Evolutionary conservation across 2,113 vertebrate genomes (phyloP), one percentile per base, ranked within the genome.

Genomic region (Gymnarchus niloticus): DNA sequence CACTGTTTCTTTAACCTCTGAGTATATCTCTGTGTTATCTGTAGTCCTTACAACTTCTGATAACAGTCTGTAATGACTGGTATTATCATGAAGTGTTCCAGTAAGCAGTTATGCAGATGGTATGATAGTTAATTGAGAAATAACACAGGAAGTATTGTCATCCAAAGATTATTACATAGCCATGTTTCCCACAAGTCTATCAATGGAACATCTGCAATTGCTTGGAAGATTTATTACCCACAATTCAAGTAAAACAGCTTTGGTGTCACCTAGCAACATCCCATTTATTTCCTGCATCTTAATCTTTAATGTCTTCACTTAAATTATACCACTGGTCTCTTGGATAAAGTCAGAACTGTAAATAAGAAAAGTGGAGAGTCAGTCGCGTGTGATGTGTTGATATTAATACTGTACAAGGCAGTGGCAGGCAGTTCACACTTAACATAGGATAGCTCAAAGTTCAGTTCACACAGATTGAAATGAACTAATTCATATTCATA

Each of bases 281-380:
- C 65, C 65, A 17, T 4, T 17, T 7, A n/a, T 8, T 37, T 41
- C 33, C 33, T 7, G 33, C 33, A 69, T 69, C 33, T 69, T 37
- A 69, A 69, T 69, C 33, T 41, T 37, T 14, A 69, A 69, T 4
- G 41, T 33, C 65, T 69, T 69, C 65, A 69, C 28, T 73, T 73
- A 73, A 73, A 41, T 41, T 73, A 73, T 73, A 28, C 65, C 33
- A 41, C 33, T 41, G 28, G 65, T 28, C 33, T 73, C 33, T 73
- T 73, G 41, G 65, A 73, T 73, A 41, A 73, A 73, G 65, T 69
- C 61, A 33, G 10, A 69, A 69, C 61, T 73, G 65, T 73, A 73
- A 73, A 19, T 41, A 41, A 73, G 28, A 37, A 33, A 73, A 73
- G 33, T 73, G 65, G 14, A 14, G 61, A 73, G 33, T 41, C 33